Base-by-base conservation (phyloP, 2,113 vertebrate species). In the Halcyon senegalensis region DNA sequence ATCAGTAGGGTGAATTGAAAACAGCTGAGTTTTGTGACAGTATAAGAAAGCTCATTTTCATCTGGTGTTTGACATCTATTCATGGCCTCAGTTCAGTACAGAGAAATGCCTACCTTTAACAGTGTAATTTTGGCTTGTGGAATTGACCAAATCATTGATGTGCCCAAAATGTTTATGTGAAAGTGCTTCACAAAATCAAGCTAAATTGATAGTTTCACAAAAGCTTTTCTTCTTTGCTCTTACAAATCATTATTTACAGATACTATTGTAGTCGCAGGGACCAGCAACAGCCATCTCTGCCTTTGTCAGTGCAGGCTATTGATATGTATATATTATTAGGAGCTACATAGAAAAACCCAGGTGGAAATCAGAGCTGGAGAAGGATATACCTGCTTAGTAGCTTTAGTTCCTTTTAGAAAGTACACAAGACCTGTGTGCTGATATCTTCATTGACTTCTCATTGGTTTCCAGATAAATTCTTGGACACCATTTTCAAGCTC, bases 81-180 rank as follows among this genome's bases (percentile, higher is more conserved):
- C 16, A 4, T 17, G 55, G 13, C 10, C n/a, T 83, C 16, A 20
- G 31, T 41, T 51, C 44, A 41, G 18, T n/a, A 83, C 0, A 1
- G 44, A 62, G 16, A 77, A 75, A 90, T 60, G 72, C 23, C 35
- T 80, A 4, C 50, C 10, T 90, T 86, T 83, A 73, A 56, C 23
- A 56, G 25, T 6, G 13, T 50, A 37, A 37, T 24, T 51, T 53
- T 67, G 17, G 25, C 53, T 27, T 63, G 50, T n/a, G 72, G 33
- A 88, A 68, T 35, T 39, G 67, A 87, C 46, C 4, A 24, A 37
- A 24, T 55, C 41, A 51, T 15, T 60, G 50, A 74, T 37, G 16
- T 67, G 12, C 5, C 37, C 15, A 68, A 48, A 82, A 64, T 23
- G n/a, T 28, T 72, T 19, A 4, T 20, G 9, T 84, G 33, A 73